phyloP scores from a whole-genome alignment of 2,888 invertebrate species.

The Trachelus stipa region DNA sequence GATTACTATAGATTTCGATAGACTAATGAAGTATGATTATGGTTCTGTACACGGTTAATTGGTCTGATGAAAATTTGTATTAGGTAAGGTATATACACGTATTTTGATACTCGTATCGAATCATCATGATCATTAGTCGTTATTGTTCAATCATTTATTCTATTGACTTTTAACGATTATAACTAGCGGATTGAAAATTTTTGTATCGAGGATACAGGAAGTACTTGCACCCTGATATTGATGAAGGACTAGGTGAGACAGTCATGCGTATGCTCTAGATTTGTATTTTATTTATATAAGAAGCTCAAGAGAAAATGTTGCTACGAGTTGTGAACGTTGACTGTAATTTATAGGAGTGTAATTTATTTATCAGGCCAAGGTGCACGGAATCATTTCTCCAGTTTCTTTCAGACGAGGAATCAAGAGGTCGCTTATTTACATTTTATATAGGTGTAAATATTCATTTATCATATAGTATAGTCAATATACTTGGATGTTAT shows the following conservation, averaged over 20 bases:
- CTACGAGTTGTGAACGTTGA: neutral
- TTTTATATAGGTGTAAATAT: neutral
- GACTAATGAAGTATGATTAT: neutral
- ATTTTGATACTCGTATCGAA: neutral
- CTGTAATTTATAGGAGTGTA: neutral
- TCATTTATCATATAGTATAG: neutral
- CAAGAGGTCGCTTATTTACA: neutral
- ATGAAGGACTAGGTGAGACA: neutral
- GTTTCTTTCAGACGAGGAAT: neutral
- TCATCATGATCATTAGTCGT: neutral
- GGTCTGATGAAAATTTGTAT: neutral
- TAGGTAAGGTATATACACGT: neutral
- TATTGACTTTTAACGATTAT: neutral
- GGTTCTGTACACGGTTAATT: neutral
- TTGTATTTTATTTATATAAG: neutral
- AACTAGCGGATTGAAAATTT: neutral
- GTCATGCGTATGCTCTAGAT: neutral
- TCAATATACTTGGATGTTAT: neutral
- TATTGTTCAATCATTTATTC: neutral
- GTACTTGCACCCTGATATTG: neutral
- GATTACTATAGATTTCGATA: neutral
- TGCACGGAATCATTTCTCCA: neutral
- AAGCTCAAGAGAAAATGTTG: neutral
- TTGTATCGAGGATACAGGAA: neutral
- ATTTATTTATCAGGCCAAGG: neutral